phyloP scores from a whole-genome alignment of 2,797 vertebrate genomes.

The Apogon talboti region DNA sequence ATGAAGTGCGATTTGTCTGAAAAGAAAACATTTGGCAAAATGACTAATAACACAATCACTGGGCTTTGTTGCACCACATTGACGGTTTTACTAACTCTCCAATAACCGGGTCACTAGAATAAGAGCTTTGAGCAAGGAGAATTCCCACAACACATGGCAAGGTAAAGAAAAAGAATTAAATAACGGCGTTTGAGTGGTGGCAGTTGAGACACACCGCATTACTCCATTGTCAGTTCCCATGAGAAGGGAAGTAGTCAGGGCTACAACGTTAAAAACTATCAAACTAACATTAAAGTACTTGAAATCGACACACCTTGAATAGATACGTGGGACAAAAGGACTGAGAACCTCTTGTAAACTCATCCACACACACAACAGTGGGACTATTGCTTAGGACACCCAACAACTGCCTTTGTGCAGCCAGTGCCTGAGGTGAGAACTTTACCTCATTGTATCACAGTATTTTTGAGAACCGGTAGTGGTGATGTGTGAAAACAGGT shows the following conservation, averaged over 20 bases:
- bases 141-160: background rate
- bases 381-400: conserved; percentile 3
- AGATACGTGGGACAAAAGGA: background rate
- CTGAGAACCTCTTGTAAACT: background rate
- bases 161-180: too few species aligned
- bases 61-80: background rate
- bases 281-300: background rate
- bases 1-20: conserved; percentile 1
- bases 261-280: too few species aligned
- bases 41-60: conserved; percentile 4
- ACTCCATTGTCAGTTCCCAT: background rate
- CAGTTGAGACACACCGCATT: conserved; percentile 21
- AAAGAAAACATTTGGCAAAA: background rate
- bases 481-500: conserved; percentile 8
- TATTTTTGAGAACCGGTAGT: conserved; percentile 16
- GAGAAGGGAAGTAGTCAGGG: background rate
- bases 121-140: conserved; percentile 33
- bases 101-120: conserved; percentile 42
- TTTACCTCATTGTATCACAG: conserved; percentile 11
- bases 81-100: conserved; percentile 5
- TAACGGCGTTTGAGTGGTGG: conserved; percentile 3
- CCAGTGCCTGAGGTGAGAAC: conserved; percentile 27
- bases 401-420: conserved; percentile 21
- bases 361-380: background rate
- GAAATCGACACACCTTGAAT: conserved; percentile 9